phyloP scores from a whole-genome alignment of 2,888 invertebrate species.

The Sminthurides aquaticus region DNA sequence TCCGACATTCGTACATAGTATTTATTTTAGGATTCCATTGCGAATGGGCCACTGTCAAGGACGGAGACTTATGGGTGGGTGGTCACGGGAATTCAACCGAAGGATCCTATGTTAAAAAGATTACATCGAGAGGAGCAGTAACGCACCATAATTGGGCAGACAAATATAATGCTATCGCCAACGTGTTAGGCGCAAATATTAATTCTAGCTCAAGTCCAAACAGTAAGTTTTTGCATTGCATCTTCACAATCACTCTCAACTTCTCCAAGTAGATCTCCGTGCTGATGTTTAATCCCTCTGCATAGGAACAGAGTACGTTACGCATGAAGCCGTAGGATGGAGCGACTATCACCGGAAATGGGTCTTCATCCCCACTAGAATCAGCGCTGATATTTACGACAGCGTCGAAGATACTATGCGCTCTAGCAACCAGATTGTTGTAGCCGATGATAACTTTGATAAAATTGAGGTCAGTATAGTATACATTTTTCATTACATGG shows the following conservation, averaged over 20 bases:
- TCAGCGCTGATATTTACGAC: constrained; percentile 70
- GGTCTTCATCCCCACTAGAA: constrained; percentile 79
- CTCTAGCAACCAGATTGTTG: constrained; percentile 79
- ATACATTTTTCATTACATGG: too few relatives aligned
- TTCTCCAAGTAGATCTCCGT: too few relatives aligned
- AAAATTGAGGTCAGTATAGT: constrained; percentile 58
- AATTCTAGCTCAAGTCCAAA: not conserved
- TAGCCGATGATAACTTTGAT: constrained; percentile 67
- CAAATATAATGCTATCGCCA: constrained; percentile 59
- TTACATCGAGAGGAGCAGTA: constrained; percentile 72
- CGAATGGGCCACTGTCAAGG: constrained; percentile 93
- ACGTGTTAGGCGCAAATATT: constrained; percentile 47
- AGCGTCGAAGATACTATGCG: constrained; percentile 79
- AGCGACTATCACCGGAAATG: constrained; percentile 62
- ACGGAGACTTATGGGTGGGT: constrained; percentile 77
- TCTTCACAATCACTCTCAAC: too few relatives aligned
- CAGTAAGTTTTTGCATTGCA: not conserved
- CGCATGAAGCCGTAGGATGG: constrained; percentile 92
- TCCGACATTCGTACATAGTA: too few relatives aligned
- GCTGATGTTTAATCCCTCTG: too few relatives aligned
- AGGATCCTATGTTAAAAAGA: constrained; percentile 56
- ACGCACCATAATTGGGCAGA: constrained; percentile 54
- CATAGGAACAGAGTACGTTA: constrained; percentile 47
- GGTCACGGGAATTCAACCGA: constrained; percentile 62
- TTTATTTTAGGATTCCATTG: constrained; percentile 88